phyloP scores from a whole-genome alignment of 1,140 invertebrate species.

The silkworm (Bombyx mori) region DNA sequence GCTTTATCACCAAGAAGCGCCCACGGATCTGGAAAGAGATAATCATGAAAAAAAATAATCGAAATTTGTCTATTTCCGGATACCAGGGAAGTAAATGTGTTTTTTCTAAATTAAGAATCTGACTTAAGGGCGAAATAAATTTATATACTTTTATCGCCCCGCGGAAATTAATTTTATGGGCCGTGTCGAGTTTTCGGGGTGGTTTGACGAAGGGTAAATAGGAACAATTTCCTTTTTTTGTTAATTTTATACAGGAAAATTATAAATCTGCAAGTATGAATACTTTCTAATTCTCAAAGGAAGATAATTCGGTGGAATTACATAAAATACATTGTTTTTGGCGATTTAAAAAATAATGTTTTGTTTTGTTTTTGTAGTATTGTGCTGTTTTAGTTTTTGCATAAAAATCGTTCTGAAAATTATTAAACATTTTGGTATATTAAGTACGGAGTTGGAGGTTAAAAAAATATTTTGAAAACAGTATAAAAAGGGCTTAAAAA shows the following conservation, averaged over 20 bases:
- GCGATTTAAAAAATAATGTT: too few relatives aligned
- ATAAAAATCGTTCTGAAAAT: too few relatives aligned
- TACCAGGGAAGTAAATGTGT: neutral
- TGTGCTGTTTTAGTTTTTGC: too few relatives aligned
- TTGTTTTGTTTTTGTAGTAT: too few relatives aligned
- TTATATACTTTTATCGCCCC: constrained; percentile 11
- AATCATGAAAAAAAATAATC: constrained; percentile 2
- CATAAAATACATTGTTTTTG: too few relatives aligned
- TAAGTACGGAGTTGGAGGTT: too few relatives aligned
- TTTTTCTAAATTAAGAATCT: constrained; percentile 12
- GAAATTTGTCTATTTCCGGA: constrained; percentile 1
- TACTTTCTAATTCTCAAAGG: too few relatives aligned
- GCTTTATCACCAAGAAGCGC: neutral
- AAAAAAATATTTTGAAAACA: too few relatives aligned
- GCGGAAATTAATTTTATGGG: constrained; percentile 19
- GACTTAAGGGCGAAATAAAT: constrained; percentile 5
- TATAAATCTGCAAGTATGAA: too few relatives aligned
- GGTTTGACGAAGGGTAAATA: constrained; percentile 1
- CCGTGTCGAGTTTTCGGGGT: constrained; percentile 2
- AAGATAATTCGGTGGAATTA: too few relatives aligned
- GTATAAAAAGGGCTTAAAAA: too few relatives aligned
- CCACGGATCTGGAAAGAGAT: constrained; percentile 2
- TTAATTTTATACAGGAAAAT: neutral
- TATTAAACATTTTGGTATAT: too few relatives aligned
- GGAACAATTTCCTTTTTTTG: neutral